A percentile compares a stretch with the other conserved stretches of the same genome.
Conservation (phyloP, 2,888 invertebrate species). For the Cosmorhoe ocellata region DNA sequence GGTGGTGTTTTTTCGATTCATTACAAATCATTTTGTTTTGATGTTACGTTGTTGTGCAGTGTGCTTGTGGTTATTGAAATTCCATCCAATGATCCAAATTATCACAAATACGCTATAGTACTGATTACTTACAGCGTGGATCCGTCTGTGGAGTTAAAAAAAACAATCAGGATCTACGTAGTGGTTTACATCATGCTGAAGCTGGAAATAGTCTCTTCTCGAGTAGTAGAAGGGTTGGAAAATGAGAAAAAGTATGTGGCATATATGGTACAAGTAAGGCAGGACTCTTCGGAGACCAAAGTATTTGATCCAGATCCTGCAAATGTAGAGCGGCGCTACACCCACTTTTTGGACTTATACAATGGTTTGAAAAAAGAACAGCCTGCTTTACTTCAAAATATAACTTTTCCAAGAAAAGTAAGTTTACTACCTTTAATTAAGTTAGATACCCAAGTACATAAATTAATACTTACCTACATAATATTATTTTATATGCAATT, state of each 20-base stretch:
- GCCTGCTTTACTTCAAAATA: slow-evolving; percentile 74
- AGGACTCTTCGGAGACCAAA: slow-evolving; percentile 70
- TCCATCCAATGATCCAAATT: too few relatives aligned
- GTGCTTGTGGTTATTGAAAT: too few relatives aligned
- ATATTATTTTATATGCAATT: too few relatives aligned
- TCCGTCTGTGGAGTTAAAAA: not conserved
- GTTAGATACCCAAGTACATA: too few relatives aligned
- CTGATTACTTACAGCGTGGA: not conserved
- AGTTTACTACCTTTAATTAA: slow-evolving; percentile 17
- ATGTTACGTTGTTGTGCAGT: too few relatives aligned
- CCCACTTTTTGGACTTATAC: slow-evolving; percentile 86
- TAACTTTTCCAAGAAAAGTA: slow-evolving; percentile 87
- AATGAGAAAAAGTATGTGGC: slow-evolving; percentile 87
- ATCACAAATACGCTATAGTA: too few relatives aligned
- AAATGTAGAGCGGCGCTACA: slow-evolving; percentile 87
- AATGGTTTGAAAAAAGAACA: slow-evolving; percentile 83
- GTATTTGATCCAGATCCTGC: slow-evolving; percentile 83
- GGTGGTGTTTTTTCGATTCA: too few relatives aligned
- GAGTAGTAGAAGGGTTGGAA: slow-evolving; percentile 83
- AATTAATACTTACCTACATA: too few relatives aligned
- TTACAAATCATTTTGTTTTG: too few relatives aligned
- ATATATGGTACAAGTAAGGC: slow-evolving; percentile 85
- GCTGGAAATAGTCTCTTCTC: slow-evolving; percentile 87
- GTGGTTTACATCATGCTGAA: slow-evolving; percentile 54
- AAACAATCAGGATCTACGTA: not conserved